Conservation (phyloP, 2,113 vertebrate genomes). For the Myiagra hebetior region DNA sequence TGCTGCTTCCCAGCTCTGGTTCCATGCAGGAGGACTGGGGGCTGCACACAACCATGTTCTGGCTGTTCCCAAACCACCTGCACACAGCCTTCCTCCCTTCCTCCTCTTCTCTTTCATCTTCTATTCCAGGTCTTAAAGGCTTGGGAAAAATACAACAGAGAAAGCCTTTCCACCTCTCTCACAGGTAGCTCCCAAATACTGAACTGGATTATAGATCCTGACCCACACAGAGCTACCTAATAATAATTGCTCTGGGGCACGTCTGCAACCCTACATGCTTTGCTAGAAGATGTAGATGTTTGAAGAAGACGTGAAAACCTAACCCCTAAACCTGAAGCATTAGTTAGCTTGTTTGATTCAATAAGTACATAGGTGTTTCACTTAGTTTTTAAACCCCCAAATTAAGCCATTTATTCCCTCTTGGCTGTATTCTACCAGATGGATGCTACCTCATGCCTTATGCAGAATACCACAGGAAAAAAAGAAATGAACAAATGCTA, state of each 20-base stretch:
- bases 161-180: not conserved
- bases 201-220: not conserved
- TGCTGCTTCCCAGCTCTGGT: not conserved
- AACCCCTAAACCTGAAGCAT: not conserved
- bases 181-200: not conserved
- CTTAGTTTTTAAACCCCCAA: not conserved
- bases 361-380: not conserved
- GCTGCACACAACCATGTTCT: fast-evolving
- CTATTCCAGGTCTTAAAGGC: not conserved
- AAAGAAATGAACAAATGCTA: not conserved
- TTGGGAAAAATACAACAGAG: not conserved
- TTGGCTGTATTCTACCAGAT: not conserved
- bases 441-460: not conserved
- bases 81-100: not conserved
- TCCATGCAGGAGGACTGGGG: not conserved
- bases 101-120: not conserved
- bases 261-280: fast-evolving
- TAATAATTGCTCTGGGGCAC: not conserved
- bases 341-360: not conserved
- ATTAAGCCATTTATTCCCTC: not conserved
- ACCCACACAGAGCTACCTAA: not conserved
- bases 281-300: not conserved
- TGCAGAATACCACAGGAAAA: not conserved
- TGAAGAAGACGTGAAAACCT: not conserved
- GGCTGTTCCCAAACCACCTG: not conserved